Conservation (phyloP, 2,797 vertebrate species). For the Artibeus jamaicensis region DNA sequence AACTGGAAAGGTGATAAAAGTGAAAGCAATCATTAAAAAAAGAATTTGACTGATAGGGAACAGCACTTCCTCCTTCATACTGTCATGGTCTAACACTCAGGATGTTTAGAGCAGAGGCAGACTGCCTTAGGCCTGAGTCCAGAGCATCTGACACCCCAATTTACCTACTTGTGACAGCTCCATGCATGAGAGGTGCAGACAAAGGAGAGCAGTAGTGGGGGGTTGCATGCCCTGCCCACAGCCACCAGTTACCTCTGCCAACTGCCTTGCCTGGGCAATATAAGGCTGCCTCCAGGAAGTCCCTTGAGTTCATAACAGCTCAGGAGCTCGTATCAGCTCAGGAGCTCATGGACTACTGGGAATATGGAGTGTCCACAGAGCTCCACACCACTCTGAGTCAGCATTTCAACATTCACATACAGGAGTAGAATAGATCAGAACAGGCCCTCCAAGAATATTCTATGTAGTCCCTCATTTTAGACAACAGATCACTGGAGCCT, state of each 20-base stretch:
- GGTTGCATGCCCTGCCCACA: not conserved
- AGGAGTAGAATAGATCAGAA: not conserved
- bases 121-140: not conserved
- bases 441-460: fast-evolving
- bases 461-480: not conserved
- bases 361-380: not conserved
- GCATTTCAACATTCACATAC: not conserved
- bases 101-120: not conserved
- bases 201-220: not conserved
- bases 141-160: not conserved
- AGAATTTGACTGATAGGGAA: not conserved
- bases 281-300: not conserved
- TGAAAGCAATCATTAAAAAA: not conserved
- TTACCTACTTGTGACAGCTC: not conserved
- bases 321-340: not conserved
- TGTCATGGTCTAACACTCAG: not conserved
- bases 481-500: not conserved
- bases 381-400: not conserved
- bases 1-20: not conserved
- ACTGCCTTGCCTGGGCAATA: not conserved
- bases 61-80: not conserved
- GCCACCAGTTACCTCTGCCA: not conserved
- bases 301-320: not conserved
- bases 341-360: not conserved
- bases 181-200: not conserved